Base-by-base conservation (phyloP, 1,140 invertebrate genomes). In the Megalonaias nervosa region DNA sequence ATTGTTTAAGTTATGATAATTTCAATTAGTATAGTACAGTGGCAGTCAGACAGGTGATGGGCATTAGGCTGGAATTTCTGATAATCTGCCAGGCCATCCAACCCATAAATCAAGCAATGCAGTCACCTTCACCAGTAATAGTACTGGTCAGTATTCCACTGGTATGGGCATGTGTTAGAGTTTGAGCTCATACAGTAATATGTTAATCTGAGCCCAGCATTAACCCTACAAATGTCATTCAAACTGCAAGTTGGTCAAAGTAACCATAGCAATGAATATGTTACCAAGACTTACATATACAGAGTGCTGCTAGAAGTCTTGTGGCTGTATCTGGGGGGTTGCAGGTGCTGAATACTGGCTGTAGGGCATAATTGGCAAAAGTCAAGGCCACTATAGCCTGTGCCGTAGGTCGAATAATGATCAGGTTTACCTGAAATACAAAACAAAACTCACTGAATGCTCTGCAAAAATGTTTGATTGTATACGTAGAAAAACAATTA, bases 331-430 rank as follows among this genome's bases (percentile, higher is more conserved):
- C 65, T 31, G 88, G 89, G 23, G 87, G 84, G 57, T 87, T 77
- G 79, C 89, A 90, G 38, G 84, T 74, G 16, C 82, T 78, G 70
- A 89, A 91, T n/a, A 89, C 55, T 16, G 89, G 89, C 67, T 91
- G 86, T 17, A 90, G 82, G 48, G 85, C 82, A 67, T 91, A 91
- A 70, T 89, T 85, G 15, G 88, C 88, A 80, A 91, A 90, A 9
- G 89, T 89, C 70, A 91, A 75, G 1, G 89, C 84, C 16, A 90
- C 88, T 13, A 91, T 84, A 12, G 89, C 87, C 55, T 90, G 89
- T 96, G 85, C 86, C 64, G 86, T 87, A 14, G 98, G 97, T 75
- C 98, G 92, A 67, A 99, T 97, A 82, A 91, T 81, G 16, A 90
- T 88, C 9, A 89, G 67, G 64, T 87, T 89, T 15, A 88, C 87